These are phyloP conservation scores for Hyalella azteca DNA, from an alignment of 2,888 invertebrate genomes.

Conservation along the genomic window DNA sequence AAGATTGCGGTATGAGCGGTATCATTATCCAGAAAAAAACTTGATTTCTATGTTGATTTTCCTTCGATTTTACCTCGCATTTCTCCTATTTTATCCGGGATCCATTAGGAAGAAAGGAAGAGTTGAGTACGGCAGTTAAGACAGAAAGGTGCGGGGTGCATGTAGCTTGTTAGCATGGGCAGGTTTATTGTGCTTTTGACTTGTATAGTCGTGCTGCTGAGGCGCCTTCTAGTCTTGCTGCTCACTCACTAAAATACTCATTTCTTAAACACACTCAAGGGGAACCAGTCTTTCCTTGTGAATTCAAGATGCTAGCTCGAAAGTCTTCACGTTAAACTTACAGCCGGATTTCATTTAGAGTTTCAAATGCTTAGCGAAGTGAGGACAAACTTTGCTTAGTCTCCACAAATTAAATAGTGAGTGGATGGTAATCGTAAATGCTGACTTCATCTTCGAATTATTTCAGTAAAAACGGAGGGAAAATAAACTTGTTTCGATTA, in stretches of 20 bases:
- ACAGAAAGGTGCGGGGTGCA: background rate
- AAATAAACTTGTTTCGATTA: no score
- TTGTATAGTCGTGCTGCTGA: background rate
- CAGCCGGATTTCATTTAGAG: background rate
- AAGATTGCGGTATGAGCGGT: no score
- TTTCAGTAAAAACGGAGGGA: no score
- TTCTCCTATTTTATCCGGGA: background rate
- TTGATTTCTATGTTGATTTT: background rate
- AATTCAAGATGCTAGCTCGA: background rate
- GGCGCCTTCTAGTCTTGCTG: background rate
- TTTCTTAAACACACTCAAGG: background rate
- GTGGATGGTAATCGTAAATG: no score
- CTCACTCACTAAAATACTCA: no score
- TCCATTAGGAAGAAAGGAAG: background rate
- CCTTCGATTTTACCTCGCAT: background rate
- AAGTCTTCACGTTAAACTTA: background rate
- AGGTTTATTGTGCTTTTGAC: background rate
- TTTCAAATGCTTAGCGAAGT: background rate
- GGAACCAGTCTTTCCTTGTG: background rate
- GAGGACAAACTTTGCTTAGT: no score
- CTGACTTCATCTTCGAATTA: no score
- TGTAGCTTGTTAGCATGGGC: background rate
- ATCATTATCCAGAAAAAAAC: background rate
- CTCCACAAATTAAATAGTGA: no score
- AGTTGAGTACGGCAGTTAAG: background rate